Base-by-base conservation (phyloP, 2,113 vertebrate genomes). In the Cricetomys ansorgei region DNA sequence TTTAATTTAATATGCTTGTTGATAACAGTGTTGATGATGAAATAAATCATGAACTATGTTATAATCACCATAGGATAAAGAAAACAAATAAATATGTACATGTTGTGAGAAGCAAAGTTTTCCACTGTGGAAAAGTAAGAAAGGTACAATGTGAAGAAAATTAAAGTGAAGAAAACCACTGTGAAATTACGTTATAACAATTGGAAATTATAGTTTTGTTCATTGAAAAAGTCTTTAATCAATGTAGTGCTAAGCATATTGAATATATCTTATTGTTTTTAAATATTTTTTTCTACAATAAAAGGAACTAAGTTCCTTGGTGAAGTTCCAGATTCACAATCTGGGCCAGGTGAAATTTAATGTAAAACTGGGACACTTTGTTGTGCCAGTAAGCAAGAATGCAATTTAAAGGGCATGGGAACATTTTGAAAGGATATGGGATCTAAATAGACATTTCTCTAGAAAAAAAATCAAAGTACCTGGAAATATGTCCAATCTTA, bases 1-100 rank as follows among this genome's bases (percentile, higher is more conserved):
- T 92, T 86, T 29, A 91, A 84, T 17, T 84, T 93, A 64, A 3
- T 48, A 70, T 94, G 17, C n/a, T 64, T 95, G 34, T 69, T 87
- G 67, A 64, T 83, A n/a, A n/a, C 9, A 81, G 27, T 64, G 37
- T 4, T 76, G 55, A 92, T 69, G 10, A 11, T 89, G 15, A 76
- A 79, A 11, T 79, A 50, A 94, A 62, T n/a, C 17, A 69, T 0
- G 5, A 88, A 67, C 29, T 62, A 57, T 34, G n/a, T 77, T 88
- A 1, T 84, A 23, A 48, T 73, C 84, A 72, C 17, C 40, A 19
- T 77, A 59, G 27, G 53, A 72, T 17, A 95, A 70, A 62, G 10
- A 19, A 95, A 73, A 25, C 37, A 19, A 84, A 16, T 83, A 91
- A 88, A 79, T 91, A 79, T 50, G n/a, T 27, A 84, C 37, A 91